Percentiles rank a stretch among this genome's conserved stretches.
phyloP scores from a whole-genome alignment of 1,140 invertebrate genomes.

The Drosophila oshimai region DNA sequence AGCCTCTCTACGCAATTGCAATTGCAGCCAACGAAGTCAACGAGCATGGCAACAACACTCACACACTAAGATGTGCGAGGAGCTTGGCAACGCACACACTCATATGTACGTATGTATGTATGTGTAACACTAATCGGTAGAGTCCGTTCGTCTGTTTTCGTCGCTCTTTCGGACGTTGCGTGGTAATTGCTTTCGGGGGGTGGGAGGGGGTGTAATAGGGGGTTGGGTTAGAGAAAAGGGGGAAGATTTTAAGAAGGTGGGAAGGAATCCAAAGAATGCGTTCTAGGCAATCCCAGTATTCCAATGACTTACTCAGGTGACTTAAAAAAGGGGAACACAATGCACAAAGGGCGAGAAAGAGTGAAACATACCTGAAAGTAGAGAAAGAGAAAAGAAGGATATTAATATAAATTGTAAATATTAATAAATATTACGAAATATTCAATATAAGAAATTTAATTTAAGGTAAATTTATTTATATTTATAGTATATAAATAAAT shows the following conservation, averaged over 20 bases:
- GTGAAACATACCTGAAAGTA: conserved; percentile 50
- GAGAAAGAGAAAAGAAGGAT: neutral
- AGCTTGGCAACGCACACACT: conserved; percentile 21
- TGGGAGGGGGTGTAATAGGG: neutral
- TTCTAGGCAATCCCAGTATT: conserved; percentile 4
- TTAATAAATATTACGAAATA: neutral
- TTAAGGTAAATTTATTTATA: too few species aligned
- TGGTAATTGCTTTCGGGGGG: conserved; percentile 40
- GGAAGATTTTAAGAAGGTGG: too few species aligned
- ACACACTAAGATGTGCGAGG: neutral
- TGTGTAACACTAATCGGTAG: conserved; percentile 48
- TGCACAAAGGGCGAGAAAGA: neutral
- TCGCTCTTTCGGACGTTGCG: conserved; percentile 35
- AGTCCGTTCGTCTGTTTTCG: conserved; percentile 48
- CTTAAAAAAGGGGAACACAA: neutral
- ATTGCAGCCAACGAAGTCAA: conserved; percentile 41
- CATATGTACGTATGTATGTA: too few species aligned
- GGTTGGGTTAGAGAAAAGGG: neutral
- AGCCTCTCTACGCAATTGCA: conserved; percentile 73
- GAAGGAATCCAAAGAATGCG: neutral
- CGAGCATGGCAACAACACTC: conserved; percentile 62
- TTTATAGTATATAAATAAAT: neutral
- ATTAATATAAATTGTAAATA: neutral
- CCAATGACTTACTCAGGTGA: conserved; percentile 48
- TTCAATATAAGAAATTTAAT: neutral